A percentile compares a stretch with the other conserved stretches of the same genome.
phyloP scores from a whole-genome alignment of 2,113 vertebrate species.

The Tupaia tana region DNA sequence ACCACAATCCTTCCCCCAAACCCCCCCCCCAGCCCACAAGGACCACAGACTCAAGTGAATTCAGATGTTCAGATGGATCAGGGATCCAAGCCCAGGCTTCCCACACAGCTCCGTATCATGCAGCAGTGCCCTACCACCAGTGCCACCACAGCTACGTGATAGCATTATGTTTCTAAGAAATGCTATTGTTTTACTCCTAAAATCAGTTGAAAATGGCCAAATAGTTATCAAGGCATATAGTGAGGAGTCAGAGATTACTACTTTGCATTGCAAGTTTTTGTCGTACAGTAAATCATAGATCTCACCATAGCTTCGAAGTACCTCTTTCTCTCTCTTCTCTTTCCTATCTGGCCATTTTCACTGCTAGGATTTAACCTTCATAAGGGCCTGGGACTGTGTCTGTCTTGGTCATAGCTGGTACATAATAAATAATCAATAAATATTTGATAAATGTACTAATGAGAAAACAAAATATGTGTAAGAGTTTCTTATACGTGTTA shows the following conservation, averaged over 20 bases:
- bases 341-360: slow-evolving; percentile 2
- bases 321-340: neutral
- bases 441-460: slow-evolving; percentile 4
- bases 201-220: slow-evolving; percentile 13
- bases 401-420: neutral
- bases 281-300: neutral
- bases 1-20: too few species aligned
- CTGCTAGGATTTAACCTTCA: neutral
- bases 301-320: neutral
- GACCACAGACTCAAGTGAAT: too few species aligned
- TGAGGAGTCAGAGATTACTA: neutral
- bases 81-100: too few species aligned
- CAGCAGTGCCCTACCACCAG: too few species aligned
- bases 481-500: neutral
- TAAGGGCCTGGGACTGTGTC: neutral
- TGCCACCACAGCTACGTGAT: neutral
- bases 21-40: too few species aligned
- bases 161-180: slow-evolving; percentile 34
- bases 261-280: neutral
- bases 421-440: neutral
- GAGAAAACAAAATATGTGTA: neutral
- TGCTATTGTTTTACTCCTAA: neutral
- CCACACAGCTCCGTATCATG: too few species aligned
- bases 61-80: too few species aligned
- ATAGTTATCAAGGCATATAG: neutral